phyloP scores from a whole-genome alignment of 2,797 vertebrate species.

The Sebastes vulpes region DNA sequence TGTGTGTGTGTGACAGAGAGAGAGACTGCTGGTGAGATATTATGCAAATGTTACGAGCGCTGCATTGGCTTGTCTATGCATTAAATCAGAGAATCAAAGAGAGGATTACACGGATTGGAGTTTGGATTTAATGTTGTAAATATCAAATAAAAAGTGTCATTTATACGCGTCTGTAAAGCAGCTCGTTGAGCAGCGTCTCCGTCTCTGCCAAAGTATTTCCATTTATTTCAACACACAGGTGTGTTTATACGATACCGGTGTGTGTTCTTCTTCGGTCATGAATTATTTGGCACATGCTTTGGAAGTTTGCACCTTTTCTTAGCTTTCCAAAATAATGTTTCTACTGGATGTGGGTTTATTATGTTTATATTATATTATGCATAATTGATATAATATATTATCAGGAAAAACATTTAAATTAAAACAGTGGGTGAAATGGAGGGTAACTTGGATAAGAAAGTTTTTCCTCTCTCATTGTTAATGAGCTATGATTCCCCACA shows the following conservation, averaged over 20 bases:
- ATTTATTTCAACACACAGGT: constrained; percentile 1
- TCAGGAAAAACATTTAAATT: neutral
- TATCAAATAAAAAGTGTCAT: constrained; percentile 23
- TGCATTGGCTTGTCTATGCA: constrained; percentile 36
- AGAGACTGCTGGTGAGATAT: constrained; percentile 29
- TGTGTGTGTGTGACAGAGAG: constrained; percentile 9
- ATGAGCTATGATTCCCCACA: constrained; percentile 1
- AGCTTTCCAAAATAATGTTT: neutral
- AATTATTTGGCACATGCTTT: constrained; percentile 10
- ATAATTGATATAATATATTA: neutral
- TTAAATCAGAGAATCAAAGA: constrained; percentile 45
- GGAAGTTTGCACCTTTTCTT: neutral
- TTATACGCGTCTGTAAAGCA: constrained; percentile 5
- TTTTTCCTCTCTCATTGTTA: constrained; percentile 2
- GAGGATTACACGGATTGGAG: constrained; percentile 27
- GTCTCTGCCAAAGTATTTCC: neutral
- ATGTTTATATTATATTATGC: neutral
- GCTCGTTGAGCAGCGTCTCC: constrained; percentile 7
- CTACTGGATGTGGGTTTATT: neutral
- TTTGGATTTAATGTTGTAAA: constrained; percentile 22
- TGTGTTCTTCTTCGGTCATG: neutral
- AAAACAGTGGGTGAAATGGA: neutral
- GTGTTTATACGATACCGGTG: neutral
- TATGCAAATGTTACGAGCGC: constrained; percentile 29
- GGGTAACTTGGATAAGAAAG: neutral